Percentiles rank a stretch among this genome's conserved stretches.
Evolutionary conservation across 92 coral and sea anemone species (phyloP).

Genomic region (Chrysogorgia sp.): DNA sequence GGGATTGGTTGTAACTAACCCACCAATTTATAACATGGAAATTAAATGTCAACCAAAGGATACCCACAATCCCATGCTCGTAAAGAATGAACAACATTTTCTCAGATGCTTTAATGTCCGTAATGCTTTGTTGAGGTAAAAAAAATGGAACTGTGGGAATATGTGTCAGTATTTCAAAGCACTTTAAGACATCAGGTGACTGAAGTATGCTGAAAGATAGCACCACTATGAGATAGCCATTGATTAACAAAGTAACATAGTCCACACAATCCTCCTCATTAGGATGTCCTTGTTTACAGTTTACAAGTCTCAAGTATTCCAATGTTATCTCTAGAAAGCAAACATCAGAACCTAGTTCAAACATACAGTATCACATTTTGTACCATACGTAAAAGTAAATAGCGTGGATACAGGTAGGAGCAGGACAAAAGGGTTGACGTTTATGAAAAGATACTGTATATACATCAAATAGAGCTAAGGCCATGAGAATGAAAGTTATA

Average conservation of each 20-base stretch:
- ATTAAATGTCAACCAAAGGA: background rate
- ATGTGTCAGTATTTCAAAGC: conserved; percentile 11
- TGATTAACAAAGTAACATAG: conserved; percentile 15
- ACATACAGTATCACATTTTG: too few relatives aligned
- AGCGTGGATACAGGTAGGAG: too few relatives aligned
- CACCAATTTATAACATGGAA: background rate
- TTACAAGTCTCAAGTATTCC: background rate
- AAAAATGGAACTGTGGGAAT: conserved; percentile 7
- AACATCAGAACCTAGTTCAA: background rate
- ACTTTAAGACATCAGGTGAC: conserved; percentile 17
- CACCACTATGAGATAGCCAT: conserved; percentile 10
- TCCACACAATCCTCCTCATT: conserved; percentile 12
- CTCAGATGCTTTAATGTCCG: conserved; percentile 13
- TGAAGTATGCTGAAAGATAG: conserved; percentile 7
- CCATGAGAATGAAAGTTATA: too few relatives aligned
- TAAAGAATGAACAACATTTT: conserved; percentile 20
- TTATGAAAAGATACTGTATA: too few relatives aligned
- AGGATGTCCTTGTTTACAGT: background rate
- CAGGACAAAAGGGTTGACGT: too few relatives aligned
- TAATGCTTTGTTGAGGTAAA: conserved; percentile 22
- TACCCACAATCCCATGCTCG: conserved; percentile 29
- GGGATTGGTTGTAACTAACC: too few relatives aligned
- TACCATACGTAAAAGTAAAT: too few relatives aligned
- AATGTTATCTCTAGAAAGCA: background rate
- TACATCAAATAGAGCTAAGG: too few relatives aligned